Conservation (phyloP, 2,113 vertebrate genomes). For the Microcebus ravelobensis region DNA sequence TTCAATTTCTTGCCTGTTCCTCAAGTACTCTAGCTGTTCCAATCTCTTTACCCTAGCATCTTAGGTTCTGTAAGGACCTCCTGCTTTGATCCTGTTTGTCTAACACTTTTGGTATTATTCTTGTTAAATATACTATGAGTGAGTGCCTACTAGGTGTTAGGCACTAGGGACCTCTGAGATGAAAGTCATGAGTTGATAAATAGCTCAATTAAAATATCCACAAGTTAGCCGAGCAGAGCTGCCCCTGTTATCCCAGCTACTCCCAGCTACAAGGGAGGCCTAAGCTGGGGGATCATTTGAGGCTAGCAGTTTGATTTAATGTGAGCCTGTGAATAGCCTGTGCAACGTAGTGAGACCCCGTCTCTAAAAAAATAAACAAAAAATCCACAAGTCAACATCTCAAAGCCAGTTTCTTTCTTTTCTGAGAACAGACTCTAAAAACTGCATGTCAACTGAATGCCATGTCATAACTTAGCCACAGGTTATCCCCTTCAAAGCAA, state of each 20-base stretch:
- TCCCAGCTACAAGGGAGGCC: too few species aligned
- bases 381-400: neutral
- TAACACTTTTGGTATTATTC: neutral
- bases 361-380: neutral
- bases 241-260: too few species aligned
- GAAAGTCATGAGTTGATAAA: neutral
- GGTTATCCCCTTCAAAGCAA: neutral
- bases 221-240: neutral
- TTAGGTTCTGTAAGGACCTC: neutral
- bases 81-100: neutral
- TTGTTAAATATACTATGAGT: neutral
- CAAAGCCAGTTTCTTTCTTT: neutral
- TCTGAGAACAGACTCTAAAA: slow-evolving; percentile 27
- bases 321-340: too few species aligned
- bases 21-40: neutral
- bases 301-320: too few species aligned
- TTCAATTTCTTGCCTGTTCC: neutral
- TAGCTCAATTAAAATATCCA: neutral
- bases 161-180: neutral
- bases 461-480: neutral
- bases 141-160: neutral
- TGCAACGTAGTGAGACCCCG: too few species aligned
- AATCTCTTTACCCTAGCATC: neutral
- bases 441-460: neutral
- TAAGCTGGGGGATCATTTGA: too few species aligned